Conservation (phyloP, 2,888 invertebrate genomes). For the Lacanobia wlatinum region DNA sequence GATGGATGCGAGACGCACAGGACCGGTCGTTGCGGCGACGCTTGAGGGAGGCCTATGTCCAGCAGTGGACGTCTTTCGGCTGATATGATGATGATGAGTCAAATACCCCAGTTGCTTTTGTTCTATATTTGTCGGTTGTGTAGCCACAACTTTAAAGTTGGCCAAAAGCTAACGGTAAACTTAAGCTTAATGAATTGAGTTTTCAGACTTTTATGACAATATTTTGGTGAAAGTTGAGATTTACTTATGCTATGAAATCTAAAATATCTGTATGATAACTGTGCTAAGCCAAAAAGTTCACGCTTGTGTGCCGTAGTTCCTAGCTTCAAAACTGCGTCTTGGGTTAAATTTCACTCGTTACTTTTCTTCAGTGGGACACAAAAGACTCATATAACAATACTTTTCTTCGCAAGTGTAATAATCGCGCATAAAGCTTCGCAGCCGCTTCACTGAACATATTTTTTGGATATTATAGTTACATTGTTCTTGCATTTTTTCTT, state of each 20-base stretch:
- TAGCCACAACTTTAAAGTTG: neutral
- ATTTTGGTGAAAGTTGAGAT: constrained; percentile 53
- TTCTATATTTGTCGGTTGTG: neutral
- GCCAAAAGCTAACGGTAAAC: constrained; percentile 16
- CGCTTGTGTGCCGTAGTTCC: neutral
- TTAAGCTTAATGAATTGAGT: constrained; percentile 37
- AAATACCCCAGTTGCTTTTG: neutral
- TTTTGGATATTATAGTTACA: neutral
- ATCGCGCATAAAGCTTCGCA: neutral
- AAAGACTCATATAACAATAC: constrained; percentile 14
- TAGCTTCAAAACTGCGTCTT: constrained; percentile 20
- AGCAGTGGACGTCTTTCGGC: no score
- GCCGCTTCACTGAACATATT: neutral
- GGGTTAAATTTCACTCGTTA: constrained; percentile 20
- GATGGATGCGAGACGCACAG: no score
- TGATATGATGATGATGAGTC: no score
- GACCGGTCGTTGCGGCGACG: no score
- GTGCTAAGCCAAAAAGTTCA: constrained; percentile 33
- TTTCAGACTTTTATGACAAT: constrained; percentile 46
- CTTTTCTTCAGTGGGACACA: constrained; percentile 25
- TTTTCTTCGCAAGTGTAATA: neutral
- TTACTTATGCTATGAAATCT: constrained; percentile 39
- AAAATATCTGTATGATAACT: constrained; percentile 33
- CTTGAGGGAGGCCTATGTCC: no score
- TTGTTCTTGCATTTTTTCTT: neutral